Evolutionary conservation across 2,113 vertebrate genomes (phyloP).

Genomic region (Cygnus buccinator): DNA sequence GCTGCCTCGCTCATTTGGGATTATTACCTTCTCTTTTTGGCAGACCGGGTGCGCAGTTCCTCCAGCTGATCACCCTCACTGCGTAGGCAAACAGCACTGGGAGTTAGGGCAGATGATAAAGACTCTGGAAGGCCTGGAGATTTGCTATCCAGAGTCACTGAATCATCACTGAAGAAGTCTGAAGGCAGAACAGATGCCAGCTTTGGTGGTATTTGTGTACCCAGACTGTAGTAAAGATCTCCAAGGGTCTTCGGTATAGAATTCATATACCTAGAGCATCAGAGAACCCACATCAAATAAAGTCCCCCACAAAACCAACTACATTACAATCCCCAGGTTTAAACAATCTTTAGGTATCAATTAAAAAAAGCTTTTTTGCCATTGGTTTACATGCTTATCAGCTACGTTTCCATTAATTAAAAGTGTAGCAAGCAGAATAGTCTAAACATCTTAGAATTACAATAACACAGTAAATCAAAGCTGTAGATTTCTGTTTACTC

Average conservation of each 20-base stretch:
- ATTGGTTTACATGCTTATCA: not conserved
- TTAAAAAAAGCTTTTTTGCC: not conserved
- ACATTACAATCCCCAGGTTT: not conserved
- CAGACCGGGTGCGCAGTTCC: conserved; percentile 86
- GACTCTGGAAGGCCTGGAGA: conserved; percentile 76
- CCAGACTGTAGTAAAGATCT: conserved; percentile 88
- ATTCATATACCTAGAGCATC: conserved; percentile 80
- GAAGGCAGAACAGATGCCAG: conserved; percentile 86
- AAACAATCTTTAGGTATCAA: not conserved
- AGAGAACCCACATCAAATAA: not conserved
- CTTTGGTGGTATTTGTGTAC: conserved; percentile 86
- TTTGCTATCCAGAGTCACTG: conserved; percentile 81
- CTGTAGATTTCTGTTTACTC: not conserved
- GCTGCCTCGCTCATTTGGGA: not conserved
- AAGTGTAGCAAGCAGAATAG: rapidly evolving
- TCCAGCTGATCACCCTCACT: conserved; percentile 79
- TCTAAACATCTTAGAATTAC: not conserved
- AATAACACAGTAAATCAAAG: not conserved
- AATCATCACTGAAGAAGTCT: conserved; percentile 95
- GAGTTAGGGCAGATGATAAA: conserved; percentile 58
- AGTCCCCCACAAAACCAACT: not conserved
- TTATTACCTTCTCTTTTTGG: conserved; percentile 85
- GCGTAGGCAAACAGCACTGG: conserved; percentile 3
- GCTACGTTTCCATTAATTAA: not conserved
- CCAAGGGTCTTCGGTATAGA: conserved; percentile 86